Conservation (phyloP, 2,888 invertebrate genomes). For the Diaphora mendica region DNA sequence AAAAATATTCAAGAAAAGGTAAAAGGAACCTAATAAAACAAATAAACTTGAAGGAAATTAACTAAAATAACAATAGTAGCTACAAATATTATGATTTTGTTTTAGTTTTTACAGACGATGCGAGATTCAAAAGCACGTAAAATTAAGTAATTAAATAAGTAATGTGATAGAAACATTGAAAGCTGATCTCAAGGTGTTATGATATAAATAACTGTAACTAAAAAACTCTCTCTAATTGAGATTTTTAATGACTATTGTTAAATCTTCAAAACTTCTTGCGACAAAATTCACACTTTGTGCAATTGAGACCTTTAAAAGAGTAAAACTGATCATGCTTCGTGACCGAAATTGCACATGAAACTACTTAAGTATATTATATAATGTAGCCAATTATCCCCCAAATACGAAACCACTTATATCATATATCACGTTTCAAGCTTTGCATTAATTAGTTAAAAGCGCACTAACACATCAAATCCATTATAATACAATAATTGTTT, state of each 20-base stretch:
- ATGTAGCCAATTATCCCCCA: constrained; percentile 11
- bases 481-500: neutral
- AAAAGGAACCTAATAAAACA: no score
- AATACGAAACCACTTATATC: constrained; percentile 2
- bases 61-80: neutral
- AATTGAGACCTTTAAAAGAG: neutral
- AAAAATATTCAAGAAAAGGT: no score
- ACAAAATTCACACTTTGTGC: neutral
- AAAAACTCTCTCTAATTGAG: neutral
- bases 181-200: neutral
- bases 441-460: constrained; percentile 1
- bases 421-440: constrained; percentile 8
- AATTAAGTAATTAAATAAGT: neutral
- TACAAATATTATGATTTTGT: neutral
- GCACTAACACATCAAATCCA: neutral
- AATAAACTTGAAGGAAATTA: neutral
- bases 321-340: neutral
- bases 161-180: neutral
- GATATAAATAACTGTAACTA: neutral
- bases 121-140: neutral
- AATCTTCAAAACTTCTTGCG: neutral
- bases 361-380: constrained; percentile 9
- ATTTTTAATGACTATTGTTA: neutral
- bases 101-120: neutral
- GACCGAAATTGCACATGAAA: constrained; percentile 9